Percentiles rank a stretch among this genome's conserved stretches.
phyloP scores from a whole-genome alignment of 2,113 vertebrate genomes.

The Seriola quinqueradiata region DNA sequence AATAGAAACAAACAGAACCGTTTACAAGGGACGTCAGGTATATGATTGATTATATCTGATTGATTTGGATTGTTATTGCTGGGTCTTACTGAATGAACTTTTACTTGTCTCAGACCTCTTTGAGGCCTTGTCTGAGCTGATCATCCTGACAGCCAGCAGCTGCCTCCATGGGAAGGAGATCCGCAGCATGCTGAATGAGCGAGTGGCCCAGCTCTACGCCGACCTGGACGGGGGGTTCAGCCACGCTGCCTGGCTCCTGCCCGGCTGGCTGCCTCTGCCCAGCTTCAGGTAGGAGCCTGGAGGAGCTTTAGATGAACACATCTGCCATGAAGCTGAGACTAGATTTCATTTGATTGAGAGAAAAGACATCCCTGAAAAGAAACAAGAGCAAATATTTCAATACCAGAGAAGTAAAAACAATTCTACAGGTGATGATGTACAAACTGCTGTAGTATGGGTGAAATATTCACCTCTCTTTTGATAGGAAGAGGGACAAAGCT shows the following conservation, averaged over 20 bases:
- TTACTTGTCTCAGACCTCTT: slow-evolving; percentile 89
- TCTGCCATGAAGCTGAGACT: background rate
- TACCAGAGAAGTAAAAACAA: background rate
- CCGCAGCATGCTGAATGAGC: slow-evolving; percentile 89
- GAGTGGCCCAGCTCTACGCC: slow-evolving; percentile 94
- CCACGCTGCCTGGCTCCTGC: slow-evolving; percentile 95
- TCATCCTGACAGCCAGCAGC: slow-evolving; percentile 96
- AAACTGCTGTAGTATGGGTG: background rate
- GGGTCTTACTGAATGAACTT: background rate
- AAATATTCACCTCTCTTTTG: background rate
- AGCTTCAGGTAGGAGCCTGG: slow-evolving; percentile 92
- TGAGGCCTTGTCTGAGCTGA: slow-evolving; percentile 95
- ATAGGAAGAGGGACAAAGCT: slow-evolving; percentile 92
- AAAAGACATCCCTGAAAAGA: background rate
- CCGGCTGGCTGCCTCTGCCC: slow-evolving; percentile 95
- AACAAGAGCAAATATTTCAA: background rate
- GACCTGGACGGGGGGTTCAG: slow-evolving; percentile 97
- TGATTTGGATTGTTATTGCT: background rate
- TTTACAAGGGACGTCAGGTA: background rate
- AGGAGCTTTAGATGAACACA: background rate
- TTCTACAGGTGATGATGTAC: background rate
- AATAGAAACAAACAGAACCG: background rate
- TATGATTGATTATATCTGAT: no score
- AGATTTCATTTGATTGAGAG: background rate
- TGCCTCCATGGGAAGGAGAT: slow-evolving; percentile 97